A percentile compares a stretch with the other conserved stretches of the same genome.
These are phyloP conservation scores for Synanthedon myopaeformis DNA, from an alignment of 2,888 invertebrate species.

Conservation along the genomic window DNA sequence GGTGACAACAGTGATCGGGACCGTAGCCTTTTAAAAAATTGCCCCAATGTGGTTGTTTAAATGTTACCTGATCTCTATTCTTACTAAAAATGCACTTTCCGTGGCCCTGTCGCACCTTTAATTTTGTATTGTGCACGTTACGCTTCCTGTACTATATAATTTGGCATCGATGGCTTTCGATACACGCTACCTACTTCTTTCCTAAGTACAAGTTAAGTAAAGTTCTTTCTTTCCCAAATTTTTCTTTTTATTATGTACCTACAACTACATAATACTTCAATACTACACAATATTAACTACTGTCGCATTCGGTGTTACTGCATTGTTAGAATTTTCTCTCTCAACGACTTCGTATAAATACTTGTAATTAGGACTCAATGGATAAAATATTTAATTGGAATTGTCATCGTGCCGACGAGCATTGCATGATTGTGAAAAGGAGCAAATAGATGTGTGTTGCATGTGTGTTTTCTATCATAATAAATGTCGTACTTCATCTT, in stretches of 20 bases:
- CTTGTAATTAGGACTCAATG: constrained; percentile 19
- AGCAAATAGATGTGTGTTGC: constrained; percentile 66
- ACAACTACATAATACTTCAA: constrained; percentile 42
- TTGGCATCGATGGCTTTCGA: constrained; percentile 32
- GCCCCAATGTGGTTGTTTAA: constrained; percentile 5
- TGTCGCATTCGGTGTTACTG: constrained; percentile 51
- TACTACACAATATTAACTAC: constrained; percentile 38
- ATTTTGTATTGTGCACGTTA: constrained; percentile 44
- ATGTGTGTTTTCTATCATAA: constrained; percentile 59
- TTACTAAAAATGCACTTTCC: constrained; percentile 29
- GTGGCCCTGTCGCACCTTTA: constrained; percentile 51
- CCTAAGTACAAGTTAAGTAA: not conserved
- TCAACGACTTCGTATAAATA: constrained; percentile 46
- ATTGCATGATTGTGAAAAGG: constrained; percentile 64
- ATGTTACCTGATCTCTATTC: constrained; percentile 14
- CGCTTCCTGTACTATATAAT: constrained; percentile 36
- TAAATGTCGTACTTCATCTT: constrained; percentile 68
- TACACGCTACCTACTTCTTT: constrained; percentile 28
- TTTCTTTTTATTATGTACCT: not conserved
- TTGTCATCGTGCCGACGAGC: constrained; percentile 28
- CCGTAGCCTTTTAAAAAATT: too few species aligned
- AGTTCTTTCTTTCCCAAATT: too few species aligned
- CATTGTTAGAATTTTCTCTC: constrained; percentile 37
- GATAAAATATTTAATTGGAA: constrained; percentile 20
- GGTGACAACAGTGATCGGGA: too few species aligned